Conservation (phyloP, 2,797 vertebrate genomes). For the Gephyroberyx darwinii region DNA sequence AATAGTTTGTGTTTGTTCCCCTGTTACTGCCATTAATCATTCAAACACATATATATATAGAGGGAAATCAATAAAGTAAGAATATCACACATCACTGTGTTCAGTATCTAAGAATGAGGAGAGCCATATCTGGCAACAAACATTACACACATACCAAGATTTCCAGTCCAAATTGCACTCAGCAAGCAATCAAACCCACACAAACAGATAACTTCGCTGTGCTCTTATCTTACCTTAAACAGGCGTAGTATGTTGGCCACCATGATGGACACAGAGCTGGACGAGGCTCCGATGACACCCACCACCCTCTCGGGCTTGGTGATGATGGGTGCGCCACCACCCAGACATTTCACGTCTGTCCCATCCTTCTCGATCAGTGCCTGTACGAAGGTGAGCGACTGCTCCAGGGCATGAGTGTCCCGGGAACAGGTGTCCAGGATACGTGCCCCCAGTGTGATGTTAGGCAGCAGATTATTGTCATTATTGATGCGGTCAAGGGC, state of each 20-base stretch:
- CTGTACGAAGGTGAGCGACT: conserved; percentile 98
- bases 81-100: conserved; percentile 24
- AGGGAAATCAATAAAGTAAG: conserved; percentile 39
- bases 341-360: conserved; percentile 93
- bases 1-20: conserved; percentile 33
- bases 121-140: neutral
- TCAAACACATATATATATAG: conserved; percentile 43
- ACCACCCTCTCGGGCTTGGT: conserved; percentile 96
- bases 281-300: conserved; percentile 95
- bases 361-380: conserved; percentile 97
- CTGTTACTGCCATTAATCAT: conserved; percentile 51
- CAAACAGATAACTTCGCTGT: neutral
- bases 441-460: conserved; percentile 96
- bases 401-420: conserved; percentile 97
- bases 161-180: neutral
- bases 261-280: conserved; percentile 99
- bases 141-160: neutral
- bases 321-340: conserved; percentile 94
- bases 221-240: conserved; percentile 88
- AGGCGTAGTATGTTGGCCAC: conserved; percentile 98
- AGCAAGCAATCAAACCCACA: neutral
- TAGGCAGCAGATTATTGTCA: conserved; percentile 94
- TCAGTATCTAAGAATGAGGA: conserved; percentile 16
- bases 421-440: conserved; percentile 98
- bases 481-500: conserved; percentile 98